phyloP scores from a whole-genome alignment of 2,113 vertebrate species.

The Cairina moschata region DNA sequence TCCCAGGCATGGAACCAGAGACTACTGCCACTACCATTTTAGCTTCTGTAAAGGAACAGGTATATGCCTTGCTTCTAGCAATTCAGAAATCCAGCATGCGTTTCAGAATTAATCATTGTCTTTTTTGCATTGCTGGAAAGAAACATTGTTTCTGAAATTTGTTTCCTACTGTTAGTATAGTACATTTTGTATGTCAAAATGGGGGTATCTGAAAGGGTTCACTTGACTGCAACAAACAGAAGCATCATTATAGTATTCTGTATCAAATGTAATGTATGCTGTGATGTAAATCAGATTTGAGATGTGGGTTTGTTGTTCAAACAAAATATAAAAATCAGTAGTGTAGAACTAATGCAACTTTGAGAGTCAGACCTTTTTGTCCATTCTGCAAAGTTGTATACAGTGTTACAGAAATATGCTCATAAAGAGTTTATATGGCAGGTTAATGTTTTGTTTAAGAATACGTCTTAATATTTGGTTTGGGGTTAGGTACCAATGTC shows the following conservation, averaged over 20 bases:
- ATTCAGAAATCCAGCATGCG: rapidly evolving
- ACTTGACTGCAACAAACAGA: slow-evolving; percentile 56
- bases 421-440: not conserved
- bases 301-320: not conserved
- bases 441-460: slow-evolving; percentile 24
- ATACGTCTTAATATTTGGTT: slow-evolving; percentile 33
- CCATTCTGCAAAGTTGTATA: not conserved
- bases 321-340: not conserved
- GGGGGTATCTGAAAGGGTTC: slow-evolving; percentile 43
- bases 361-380: not conserved
- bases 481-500: slow-evolving; percentile 17
- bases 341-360: not conserved
- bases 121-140: not conserved
- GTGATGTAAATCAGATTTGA: slow-evolving; percentile 18
- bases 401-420: not conserved
- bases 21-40: slow-evolving; percentile 94
- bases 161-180: not conserved
- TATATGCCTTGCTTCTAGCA: slow-evolving; percentile 57
- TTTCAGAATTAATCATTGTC: not conserved
- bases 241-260: slow-evolving; percentile 44
- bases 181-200: not conserved
- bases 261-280: slow-evolving; percentile 27
- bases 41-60: slow-evolving; percentile 98
- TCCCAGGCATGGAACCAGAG: slow-evolving; percentile 88
- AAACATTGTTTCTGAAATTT: not conserved